A percentile compares a stretch with the other conserved stretches of the same genome.
Conservation (phyloP, 2,113 vertebrate species). For the Gobiocypris rarus region DNA sequence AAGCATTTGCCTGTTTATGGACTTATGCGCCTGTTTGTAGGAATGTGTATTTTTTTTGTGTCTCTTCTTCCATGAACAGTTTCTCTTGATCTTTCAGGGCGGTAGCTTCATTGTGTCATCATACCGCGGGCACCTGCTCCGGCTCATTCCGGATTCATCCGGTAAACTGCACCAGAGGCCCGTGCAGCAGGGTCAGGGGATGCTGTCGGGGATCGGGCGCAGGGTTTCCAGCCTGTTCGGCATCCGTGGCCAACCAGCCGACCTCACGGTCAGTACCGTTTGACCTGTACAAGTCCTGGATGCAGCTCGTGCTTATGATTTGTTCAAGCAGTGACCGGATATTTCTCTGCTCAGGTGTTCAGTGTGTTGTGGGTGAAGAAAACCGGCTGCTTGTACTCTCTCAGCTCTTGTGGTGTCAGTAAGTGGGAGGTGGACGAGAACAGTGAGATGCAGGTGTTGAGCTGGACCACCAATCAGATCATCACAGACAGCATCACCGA, state of each 20-base stretch:
- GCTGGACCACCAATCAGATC: conserved; percentile 82
- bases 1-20: no score
- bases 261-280: conserved; percentile 76
- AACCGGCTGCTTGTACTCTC: conserved; percentile 81
- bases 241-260: conserved; percentile 85
- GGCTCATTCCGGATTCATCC: conserved; percentile 77
- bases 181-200: conserved; percentile 87
- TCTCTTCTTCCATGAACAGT: neutral
- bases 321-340: neutral
- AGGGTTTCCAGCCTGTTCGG: conserved; percentile 92
- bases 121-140: conserved; percentile 78
- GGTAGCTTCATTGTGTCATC: conserved; percentile 89
- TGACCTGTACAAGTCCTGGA: neutral
- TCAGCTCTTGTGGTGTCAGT: conserved; percentile 83
- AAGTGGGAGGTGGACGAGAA: conserved; percentile 91
- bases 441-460: conserved; percentile 83
- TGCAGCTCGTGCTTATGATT: neutral
- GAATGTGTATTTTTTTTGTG: no score
- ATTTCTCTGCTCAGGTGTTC: conserved; percentile 77
- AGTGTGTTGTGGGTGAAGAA: conserved; percentile 83
- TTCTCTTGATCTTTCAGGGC: conserved; percentile 73
- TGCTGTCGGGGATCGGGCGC: conserved; percentile 94
- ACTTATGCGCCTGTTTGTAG: no score
- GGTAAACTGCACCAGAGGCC: conserved; percentile 84
- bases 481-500: conserved; percentile 87